Evolutionary conservation across 2,113 vertebrate genomes (phyloP).

Genomic region (Mastomys natalensis): DNA sequence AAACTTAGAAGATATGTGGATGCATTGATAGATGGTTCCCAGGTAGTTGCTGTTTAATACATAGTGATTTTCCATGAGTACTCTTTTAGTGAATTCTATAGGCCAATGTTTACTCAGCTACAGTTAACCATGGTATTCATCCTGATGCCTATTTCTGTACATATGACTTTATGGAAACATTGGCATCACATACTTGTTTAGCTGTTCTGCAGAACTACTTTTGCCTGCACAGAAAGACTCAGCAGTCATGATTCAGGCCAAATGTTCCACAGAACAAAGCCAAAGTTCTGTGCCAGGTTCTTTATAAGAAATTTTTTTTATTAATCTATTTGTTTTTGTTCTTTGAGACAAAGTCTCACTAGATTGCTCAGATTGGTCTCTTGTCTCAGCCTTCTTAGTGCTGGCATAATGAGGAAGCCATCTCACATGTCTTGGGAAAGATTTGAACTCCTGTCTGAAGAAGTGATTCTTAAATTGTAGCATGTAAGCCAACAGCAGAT

Average conservation of each 20-base stretch:
- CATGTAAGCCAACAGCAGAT: background rate
- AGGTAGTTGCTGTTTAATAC: constrained; percentile 12
- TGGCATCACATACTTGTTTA: background rate
- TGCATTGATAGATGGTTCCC: background rate
- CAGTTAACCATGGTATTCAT: background rate
- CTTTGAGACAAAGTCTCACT: background rate
- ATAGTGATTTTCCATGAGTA: background rate
- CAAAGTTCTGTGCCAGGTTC: background rate
- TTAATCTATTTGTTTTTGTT: background rate
- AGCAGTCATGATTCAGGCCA: background rate
- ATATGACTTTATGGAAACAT: constrained; percentile 46
- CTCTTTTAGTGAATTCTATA: background rate
- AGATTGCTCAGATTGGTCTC: background rate
- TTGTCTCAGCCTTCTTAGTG: background rate
- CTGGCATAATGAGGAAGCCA: background rate
- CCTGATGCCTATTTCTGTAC: background rate
- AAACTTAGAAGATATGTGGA: background rate
- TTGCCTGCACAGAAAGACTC: background rate
- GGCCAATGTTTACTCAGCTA: background rate
- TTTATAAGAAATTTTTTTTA: background rate
- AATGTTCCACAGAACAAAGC: background rate
- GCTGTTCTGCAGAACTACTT: background rate
- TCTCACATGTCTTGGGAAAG: background rate
- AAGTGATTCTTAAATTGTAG: background rate
- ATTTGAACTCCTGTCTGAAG: background rate